Conservation (phyloP, 1,140 invertebrate species). For the Amphibalanus amphitrite region DNA sequence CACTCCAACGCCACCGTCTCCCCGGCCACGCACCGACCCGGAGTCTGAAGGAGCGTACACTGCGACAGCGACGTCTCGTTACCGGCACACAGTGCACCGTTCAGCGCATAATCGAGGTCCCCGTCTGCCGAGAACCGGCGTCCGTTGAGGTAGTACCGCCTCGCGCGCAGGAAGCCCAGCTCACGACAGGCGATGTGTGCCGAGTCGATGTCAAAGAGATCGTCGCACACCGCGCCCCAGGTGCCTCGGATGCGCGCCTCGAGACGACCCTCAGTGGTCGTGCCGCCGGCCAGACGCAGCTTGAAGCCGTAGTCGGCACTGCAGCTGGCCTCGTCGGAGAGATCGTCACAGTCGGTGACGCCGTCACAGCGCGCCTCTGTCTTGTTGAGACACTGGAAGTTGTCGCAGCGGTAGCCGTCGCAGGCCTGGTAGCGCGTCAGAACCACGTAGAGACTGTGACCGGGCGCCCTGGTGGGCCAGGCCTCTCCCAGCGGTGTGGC, state of each 20-base stretch:
- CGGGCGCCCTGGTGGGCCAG: neutral
- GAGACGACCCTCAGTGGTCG: neutral
- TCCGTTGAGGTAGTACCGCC: neutral
- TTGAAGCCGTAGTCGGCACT: neutral
- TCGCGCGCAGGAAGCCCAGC: neutral
- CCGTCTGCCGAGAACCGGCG: neutral
- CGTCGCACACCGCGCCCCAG: slow-evolving; percentile 61
- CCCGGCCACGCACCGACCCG: neutral
- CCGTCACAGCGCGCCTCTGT: neutral
- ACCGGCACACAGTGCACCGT: neutral
- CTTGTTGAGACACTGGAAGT: neutral
- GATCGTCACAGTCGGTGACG: neutral
- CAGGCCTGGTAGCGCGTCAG: neutral
- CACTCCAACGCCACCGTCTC: neutral
- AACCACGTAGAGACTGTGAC: neutral
- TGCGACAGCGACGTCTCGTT: neutral
- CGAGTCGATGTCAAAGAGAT: slow-evolving; percentile 13
- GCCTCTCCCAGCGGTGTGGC: neutral
- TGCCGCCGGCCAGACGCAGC: neutral
- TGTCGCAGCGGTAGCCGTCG: neutral
- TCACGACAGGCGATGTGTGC: neutral
- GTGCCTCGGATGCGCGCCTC: slow-evolving; percentile 25
- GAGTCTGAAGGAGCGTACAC: neutral
- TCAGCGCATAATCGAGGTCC: neutral
- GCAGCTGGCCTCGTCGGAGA: neutral